A percentile compares a stretch with the other conserved stretches of the same genome.
These are phyloP conservation scores for Hylia prasina DNA, from an alignment of 2,113 vertebrate species.

Conservation along the genomic window DNA sequence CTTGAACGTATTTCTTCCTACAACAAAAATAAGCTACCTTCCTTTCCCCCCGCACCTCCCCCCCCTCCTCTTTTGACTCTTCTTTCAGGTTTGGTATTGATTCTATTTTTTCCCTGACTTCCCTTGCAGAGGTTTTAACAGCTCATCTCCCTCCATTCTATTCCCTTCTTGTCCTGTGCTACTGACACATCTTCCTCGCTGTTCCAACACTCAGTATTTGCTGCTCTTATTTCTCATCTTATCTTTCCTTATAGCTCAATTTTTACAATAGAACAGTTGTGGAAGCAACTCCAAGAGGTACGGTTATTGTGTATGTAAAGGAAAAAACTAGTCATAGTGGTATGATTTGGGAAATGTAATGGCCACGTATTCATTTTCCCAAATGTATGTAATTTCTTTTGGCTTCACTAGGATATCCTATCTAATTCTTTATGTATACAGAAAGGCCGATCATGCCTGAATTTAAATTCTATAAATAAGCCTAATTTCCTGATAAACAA, in stretches of 20 bases:
- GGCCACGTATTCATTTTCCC: not conserved
- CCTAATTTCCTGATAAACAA: constrained; percentile 17
- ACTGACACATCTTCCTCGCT: not conserved
- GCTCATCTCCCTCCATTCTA: not conserved
- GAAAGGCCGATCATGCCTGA: not conserved
- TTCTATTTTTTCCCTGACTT: not conserved
- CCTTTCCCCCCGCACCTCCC: too few relatives aligned
- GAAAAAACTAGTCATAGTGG: not conserved
- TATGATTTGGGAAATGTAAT: not conserved
- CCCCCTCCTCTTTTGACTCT: not conserved
- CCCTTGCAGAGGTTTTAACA: not conserved
- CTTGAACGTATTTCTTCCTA: not conserved
- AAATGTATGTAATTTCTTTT: not conserved
- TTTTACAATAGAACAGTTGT: not conserved
- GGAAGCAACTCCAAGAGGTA: not conserved
- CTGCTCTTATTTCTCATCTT: not conserved
- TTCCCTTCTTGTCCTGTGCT: not conserved
- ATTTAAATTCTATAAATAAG: constrained; percentile 5
- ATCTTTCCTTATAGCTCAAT: not conserved
- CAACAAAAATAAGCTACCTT: not conserved
- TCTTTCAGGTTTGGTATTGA: not conserved
- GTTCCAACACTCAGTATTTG: not conserved
- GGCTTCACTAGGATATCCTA: not conserved
- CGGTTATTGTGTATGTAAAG: not conserved
- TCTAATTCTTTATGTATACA: not conserved